These are phyloP conservation scores for Suricata suricatta DNA, from an alignment of 2,113 vertebrate species.

Conservation along the genomic window DNA sequence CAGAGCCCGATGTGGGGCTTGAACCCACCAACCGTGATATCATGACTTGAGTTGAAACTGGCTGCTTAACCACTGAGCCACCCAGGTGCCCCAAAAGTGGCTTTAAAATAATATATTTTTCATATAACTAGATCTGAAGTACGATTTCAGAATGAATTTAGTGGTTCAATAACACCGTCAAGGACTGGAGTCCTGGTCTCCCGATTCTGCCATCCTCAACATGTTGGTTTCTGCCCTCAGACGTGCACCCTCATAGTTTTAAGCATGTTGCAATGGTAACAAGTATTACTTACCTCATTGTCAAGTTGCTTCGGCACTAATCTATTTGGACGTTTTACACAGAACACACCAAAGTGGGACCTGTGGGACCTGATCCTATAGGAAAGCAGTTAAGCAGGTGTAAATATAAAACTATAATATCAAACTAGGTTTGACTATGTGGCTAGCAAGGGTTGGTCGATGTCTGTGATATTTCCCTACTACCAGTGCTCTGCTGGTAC, in stretches of 20 bases:
- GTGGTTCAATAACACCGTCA: neutral
- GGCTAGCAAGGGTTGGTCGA: neutral
- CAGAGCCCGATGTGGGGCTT: too few relatives aligned
- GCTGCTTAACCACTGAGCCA: too few relatives aligned
- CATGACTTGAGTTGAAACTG: too few relatives aligned
- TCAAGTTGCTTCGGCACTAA: neutral
- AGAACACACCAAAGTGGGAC: neutral
- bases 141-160: slow-evolving; percentile 18
- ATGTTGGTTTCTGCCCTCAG: neutral
- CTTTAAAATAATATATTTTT: slow-evolving; percentile 58
- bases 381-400: neutral
- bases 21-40: too few relatives aligned
- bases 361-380: neutral
- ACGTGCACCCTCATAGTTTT: neutral
- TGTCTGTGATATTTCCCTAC: neutral
- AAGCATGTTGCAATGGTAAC: neutral
- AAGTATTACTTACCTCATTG: neutral
- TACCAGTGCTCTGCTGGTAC: neutral
- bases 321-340: neutral
- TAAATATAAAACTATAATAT: neutral
- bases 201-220: neutral
- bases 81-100: neutral
- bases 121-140: neutral
- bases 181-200: neutral
- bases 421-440: neutral